Conservation (phyloP, 2,113 vertebrate species). For the Saccopteryx bilineata region DNA sequence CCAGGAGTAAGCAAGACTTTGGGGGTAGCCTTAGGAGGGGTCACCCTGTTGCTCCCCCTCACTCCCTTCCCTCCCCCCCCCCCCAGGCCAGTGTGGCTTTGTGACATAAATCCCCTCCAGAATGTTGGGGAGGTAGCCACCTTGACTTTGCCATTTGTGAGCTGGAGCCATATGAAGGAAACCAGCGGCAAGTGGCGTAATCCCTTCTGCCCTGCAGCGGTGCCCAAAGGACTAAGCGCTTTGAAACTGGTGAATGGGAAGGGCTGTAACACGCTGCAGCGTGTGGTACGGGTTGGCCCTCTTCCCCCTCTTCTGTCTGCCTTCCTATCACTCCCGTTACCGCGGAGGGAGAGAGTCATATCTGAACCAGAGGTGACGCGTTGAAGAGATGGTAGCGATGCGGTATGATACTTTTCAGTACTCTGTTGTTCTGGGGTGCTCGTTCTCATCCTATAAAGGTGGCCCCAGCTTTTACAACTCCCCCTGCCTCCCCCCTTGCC, state of each 20-base stretch:
- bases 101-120: constrained; percentile 66
- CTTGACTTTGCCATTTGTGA: constrained; percentile 39
- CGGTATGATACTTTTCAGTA: not conserved
- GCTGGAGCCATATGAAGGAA: constrained; percentile 30
- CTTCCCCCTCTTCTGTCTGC: not conserved
- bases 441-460: not conserved
- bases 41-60: not conserved
- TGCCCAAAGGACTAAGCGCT: not conserved
- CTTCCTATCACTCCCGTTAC: not conserved
- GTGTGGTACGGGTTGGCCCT: not conserved
- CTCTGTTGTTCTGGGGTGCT: not conserved
- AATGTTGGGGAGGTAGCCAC: not conserved
- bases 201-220: not conserved
- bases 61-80: not conserved
- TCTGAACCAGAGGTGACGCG: not conserved
- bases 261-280: not conserved
- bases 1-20: not conserved
- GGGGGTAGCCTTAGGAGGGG: not conserved
- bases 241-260: constrained; percentile 60
- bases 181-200: not conserved
- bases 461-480: not conserved
- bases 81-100: constrained; percentile 60
- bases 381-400: not conserved
- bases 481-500: not conserved
- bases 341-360: not conserved